Conservation (phyloP, 1,140 invertebrate species). For the Platorchestia sp. region DNA sequence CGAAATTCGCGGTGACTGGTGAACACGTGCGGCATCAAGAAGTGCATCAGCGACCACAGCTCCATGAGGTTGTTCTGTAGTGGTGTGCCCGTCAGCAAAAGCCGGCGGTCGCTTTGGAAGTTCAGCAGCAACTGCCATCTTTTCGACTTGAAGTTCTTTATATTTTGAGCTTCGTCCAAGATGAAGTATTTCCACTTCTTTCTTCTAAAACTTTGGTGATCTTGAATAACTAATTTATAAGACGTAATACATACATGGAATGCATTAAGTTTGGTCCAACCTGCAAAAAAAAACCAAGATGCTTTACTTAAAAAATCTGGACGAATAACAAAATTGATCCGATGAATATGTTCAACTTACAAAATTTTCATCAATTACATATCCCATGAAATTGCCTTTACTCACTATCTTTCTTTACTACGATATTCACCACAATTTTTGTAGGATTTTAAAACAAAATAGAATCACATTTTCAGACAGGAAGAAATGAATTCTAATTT, state of each 20-base stretch:
- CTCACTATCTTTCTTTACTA: too few relatives aligned
- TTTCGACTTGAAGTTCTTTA: slow-evolving; percentile 99
- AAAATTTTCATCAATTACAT: too few relatives aligned
- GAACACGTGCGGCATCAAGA: slow-evolving; percentile 99
- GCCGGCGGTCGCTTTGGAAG: slow-evolving; percentile 92
- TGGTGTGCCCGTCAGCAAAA: slow-evolving; percentile 97
- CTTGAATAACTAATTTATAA: slow-evolving; percentile 98
- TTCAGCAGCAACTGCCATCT: slow-evolving; percentile 98
- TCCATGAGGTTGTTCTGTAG: slow-evolving; percentile 99
- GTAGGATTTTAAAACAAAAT: too few relatives aligned
- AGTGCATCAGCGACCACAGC: slow-evolving; percentile 99
- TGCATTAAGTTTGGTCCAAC: slow-evolving; percentile 99
- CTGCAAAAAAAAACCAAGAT: slow-evolving; percentile 69
- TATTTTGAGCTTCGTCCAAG: slow-evolving; percentile 99
- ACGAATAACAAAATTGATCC: neutral
- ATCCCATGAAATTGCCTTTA: too few relatives aligned
- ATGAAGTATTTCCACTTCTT: slow-evolving; percentile 99
- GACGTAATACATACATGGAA: slow-evolving; percentile 99
- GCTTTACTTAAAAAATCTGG: neutral
- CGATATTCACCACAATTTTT: too few relatives aligned
- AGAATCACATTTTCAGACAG: too few relatives aligned
- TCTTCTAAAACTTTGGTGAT: slow-evolving; percentile 96
- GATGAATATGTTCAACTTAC: too few relatives aligned
- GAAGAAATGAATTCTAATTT: too few relatives aligned
- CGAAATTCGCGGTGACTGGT: slow-evolving; percentile 89